Evolutionary conservation across 2,888 invertebrate species (phyloP).

Genomic region (Cephonodes hylas): DNA sequence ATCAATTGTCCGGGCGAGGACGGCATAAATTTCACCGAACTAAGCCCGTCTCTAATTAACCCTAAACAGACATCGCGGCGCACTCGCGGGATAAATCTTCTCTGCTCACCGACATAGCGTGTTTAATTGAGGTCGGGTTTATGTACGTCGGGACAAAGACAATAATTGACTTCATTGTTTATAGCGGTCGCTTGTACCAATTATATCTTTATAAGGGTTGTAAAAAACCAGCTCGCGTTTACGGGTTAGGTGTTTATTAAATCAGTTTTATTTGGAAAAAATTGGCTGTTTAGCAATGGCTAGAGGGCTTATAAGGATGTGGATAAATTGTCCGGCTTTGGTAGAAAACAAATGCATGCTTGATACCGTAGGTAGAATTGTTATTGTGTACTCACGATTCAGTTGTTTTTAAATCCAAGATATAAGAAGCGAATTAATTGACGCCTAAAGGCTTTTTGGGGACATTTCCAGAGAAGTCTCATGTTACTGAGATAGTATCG

Average conservation of each 20-base stretch:
- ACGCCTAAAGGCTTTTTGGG: no score
- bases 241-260: conserved; percentile 1
- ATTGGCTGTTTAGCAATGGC: background rate
- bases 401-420: no score
- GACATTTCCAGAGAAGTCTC: no score
- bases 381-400: no score
- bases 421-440: no score
- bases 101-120: conserved; percentile 16
- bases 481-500: no score
- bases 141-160: background rate
- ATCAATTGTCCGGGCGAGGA: conserved; percentile 5
- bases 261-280: background rate
- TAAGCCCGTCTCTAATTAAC: conserved; percentile 72
- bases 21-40: conserved; percentile 22
- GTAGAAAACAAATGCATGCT: no score
- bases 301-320: no score
- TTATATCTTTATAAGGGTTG: conserved; percentile 14
- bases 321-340: no score
- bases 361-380: no score
- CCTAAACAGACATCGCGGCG: conserved; percentile 57
- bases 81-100: conserved; percentile 68
- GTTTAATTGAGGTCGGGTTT: conserved; percentile 46
- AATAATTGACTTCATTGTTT: conserved; percentile 11
- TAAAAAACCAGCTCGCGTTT: background rate
- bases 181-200: conserved; percentile 10